Base-by-base conservation (phyloP, 92 coral and sea anemone species). In the Palythoa heliodiscus region DNA sequence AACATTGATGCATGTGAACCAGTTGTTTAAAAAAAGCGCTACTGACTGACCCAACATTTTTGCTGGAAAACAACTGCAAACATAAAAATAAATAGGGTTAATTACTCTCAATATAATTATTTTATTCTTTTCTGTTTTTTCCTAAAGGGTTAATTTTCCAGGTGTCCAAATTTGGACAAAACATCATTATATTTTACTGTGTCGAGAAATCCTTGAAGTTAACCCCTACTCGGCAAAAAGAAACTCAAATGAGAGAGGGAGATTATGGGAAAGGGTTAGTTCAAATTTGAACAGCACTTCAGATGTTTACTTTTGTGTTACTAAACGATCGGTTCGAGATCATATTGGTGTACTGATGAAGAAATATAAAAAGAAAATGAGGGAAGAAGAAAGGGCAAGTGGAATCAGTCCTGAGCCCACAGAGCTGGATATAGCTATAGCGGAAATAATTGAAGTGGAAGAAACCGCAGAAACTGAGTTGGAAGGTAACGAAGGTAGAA, bases 341-440 rank as follows among this genome's bases (percentile, higher is more conserved):
- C 87, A 72, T 67, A 76, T 73, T 54, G 73, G 55, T 52, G 70
- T 83, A 38, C 24, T 83, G 67, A 60, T 82, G n/a, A 83, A 84
- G 71, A 84, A 78, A 77, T 83, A 83, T 81, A 72, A 68, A 76
- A 83, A 83, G 80, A 83, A 83, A 70, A 83, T 54, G 87, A 83
- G 64, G 37, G 72, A 48, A 35, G 87, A 71, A 53, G 87, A 83
- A 25, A 23, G 29, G 52, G 73, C 87, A 70, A 70, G 77, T 72
- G 87, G 80, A 71, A 70, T 79, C 52, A 52, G 70, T 17, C 78
- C 78, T 73, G 54, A 35, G 22, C 78, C 54, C 25, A 29, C 35
- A 29, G 78, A 73, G 20, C 69, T 85, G 24, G 88, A 74, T 73
- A 70, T 61, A 85, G 35, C 35, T 29, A 29, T 85, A 48, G 73